Base-by-base conservation (phyloP, 2,797 vertebrate genomes). In the Euthynnus affinis region DNA sequence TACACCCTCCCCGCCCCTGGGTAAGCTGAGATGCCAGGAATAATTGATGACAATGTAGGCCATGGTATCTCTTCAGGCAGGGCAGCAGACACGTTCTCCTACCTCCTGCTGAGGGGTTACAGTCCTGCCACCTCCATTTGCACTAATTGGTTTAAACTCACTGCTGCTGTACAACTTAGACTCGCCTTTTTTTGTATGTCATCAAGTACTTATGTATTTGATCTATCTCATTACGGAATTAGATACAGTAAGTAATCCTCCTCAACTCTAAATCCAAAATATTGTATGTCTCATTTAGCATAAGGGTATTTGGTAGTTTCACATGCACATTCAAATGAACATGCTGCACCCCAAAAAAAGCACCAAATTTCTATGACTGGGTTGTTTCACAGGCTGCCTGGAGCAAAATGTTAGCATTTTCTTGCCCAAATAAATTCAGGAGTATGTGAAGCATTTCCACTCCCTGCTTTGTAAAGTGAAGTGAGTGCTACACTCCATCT, bases 11-110 rank as follows among this genome's bases (percentile, higher is more conserved):
- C 48, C 71, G 60, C 75, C 86, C 78, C 81, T 84, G 84, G 72
- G 95, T 96, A 96, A 96, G 49, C 22, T 73, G 96, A 96, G 94
- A 95, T 69, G 81, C 71, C 90, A 92, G 92, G 89, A 96, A 96
- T 96, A 95, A 96, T 96, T 96, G 83, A 96, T 96, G 94, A 88
- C 53, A 65, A 82, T 84, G 81, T 82, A 61, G 89, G 87, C 82
- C 75, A 88, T 89, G 88, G 86, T 93, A 92, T 92, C 89, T 86
- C 83, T 86, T 85, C 82, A 76, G 80, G 81, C 80, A 74, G 56
- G 88, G 80, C 85, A 82, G 83, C 84, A 78, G 88, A 88, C 80
- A 78, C 70, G 69, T 88, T 87, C 80, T 86, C 80, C 78, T 62
- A 76, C 87, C 94, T 90, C 94, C 94, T 88, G 88, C 92, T 81